phyloP scores from a whole-genome alignment of 2,113 vertebrate genomes.

The Apodemus speciosus region DNA sequence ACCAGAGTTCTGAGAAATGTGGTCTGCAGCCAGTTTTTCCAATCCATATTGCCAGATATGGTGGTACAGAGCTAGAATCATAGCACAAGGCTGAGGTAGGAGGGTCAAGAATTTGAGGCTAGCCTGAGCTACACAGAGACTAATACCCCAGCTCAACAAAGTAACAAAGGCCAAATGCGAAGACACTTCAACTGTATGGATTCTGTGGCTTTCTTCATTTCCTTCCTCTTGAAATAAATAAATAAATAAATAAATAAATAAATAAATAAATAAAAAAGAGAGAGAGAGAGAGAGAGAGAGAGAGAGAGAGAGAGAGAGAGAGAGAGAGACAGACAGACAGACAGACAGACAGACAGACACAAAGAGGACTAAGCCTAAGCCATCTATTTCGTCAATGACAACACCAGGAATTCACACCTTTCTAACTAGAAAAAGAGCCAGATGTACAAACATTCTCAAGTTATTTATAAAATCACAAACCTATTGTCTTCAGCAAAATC shows the following conservation, averaged over 20 bases:
- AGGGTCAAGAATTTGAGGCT: neutral
- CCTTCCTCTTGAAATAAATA: too few species aligned
- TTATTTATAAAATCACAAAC: slow-evolving; percentile 39
- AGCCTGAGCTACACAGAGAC: neutral
- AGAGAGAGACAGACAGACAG: neutral
- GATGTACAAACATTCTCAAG: neutral
- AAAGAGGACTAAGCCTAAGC: neutral
- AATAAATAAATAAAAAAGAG: too few species aligned
- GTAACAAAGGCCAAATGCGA: neutral
- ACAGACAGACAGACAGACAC: rapidly evolving
- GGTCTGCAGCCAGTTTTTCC: neutral
- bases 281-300: too few species aligned
- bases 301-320: too few species aligned
- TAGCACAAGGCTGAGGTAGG: neutral
- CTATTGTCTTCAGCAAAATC: slow-evolving; percentile 25
- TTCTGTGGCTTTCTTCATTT: neutral
- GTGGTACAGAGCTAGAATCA: too few species aligned
- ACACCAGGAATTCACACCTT: neutral
- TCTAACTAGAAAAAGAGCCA: neutral
- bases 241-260: too few species aligned
- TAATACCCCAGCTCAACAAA: neutral
- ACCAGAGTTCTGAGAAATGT: neutral
- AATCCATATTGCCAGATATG: neutral
- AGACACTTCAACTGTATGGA: neutral
- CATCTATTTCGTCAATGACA: neutral